These are phyloP conservation scores for Cardiocondyla obscurior DNA, from an alignment of 1,140 invertebrate species.

Conservation along the genomic window DNA sequence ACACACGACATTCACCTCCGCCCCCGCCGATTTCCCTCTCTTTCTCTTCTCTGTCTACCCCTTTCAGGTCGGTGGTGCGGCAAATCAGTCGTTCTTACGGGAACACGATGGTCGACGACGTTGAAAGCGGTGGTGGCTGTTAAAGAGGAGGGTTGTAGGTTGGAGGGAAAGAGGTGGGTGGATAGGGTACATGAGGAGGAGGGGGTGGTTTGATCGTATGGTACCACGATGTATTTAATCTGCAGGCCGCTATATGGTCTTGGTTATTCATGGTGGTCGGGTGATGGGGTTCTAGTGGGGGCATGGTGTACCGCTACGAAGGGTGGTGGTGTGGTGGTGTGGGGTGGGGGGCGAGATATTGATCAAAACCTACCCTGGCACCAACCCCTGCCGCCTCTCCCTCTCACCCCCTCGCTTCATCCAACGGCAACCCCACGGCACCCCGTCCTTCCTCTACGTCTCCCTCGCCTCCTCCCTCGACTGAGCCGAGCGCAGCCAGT, in stretches of 20 bases:
- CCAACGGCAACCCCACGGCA: slow-evolving; percentile 55
- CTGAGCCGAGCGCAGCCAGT: slow-evolving; percentile 68
- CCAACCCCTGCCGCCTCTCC: slow-evolving; percentile 73
- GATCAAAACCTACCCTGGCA: slow-evolving; percentile 84
- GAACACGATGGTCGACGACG: slow-evolving; percentile 71
- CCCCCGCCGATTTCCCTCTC: not conserved
- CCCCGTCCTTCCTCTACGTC: slow-evolving; percentile 59
- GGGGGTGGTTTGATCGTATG: slow-evolving; percentile 73
- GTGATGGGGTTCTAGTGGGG: slow-evolving; percentile 76
- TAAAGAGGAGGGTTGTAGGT: slow-evolving; percentile 67
- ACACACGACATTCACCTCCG: slow-evolving; percentile 17
- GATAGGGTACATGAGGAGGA: slow-evolving; percentile 43
- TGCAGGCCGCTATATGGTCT: slow-evolving; percentile 79
- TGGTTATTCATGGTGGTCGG: slow-evolving; percentile 83
- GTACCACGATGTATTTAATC: slow-evolving; percentile 80
- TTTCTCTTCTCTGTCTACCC: slow-evolving; percentile 55
- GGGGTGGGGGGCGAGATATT: slow-evolving; percentile 82
- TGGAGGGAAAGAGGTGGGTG: slow-evolving; percentile 28
- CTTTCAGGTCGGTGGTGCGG: slow-evolving; percentile 68
- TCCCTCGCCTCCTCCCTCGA: slow-evolving; percentile 61
- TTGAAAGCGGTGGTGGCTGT: slow-evolving; percentile 70
- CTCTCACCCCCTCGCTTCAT: slow-evolving; percentile 56
- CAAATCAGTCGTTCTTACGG: slow-evolving; percentile 73
- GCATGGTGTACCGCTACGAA: slow-evolving; percentile 80
- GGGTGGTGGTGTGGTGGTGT: slow-evolving; percentile 73